phyloP scores from a whole-genome alignment of 2,888 invertebrate genomes.

The Phragmatobia fuliginosa region DNA sequence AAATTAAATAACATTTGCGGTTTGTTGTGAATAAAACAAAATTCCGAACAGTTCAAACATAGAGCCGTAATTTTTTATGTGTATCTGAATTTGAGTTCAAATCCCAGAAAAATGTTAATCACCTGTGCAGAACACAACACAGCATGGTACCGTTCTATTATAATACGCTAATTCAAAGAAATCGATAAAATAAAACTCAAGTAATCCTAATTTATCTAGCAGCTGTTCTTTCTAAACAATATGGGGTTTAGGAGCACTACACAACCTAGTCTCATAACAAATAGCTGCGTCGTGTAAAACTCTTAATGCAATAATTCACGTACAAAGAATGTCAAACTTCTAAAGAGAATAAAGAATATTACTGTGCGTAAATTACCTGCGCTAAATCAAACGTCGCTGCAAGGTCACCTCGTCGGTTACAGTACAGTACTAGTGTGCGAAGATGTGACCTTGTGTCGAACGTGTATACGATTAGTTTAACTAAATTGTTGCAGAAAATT shows the following conservation, averaged over 20 bases:
- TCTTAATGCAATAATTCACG: constrained; percentile 40
- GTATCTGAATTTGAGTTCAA: not conserved
- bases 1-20: not conserved
- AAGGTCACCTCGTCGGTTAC: constrained; percentile 30
- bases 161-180: not conserved
- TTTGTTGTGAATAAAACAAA: not conserved
- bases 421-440: constrained; percentile 5
- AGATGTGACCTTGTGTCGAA: constrained; percentile 16
- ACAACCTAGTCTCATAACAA: constrained; percentile 36
- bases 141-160: not conserved
- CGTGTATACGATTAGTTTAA: constrained; percentile 12
- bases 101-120: constrained; percentile 5
- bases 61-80: not conserved
- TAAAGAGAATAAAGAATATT: constrained; percentile 28
- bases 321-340: constrained; percentile 42
- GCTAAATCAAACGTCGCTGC: constrained; percentile 36
- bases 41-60: not conserved
- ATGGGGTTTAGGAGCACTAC: constrained; percentile 32
- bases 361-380: constrained; percentile 40
- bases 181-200: constrained; percentile 15
- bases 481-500: constrained; percentile 5
- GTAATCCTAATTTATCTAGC: constrained; percentile 29
- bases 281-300: constrained; percentile 44
- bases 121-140: not conserved
- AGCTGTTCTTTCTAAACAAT: constrained; percentile 37